Percentiles rank a stretch among this genome's conserved stretches.
Conservation (phyloP, 1,140 invertebrate species). For the Pseudoatta argentina region DNA sequence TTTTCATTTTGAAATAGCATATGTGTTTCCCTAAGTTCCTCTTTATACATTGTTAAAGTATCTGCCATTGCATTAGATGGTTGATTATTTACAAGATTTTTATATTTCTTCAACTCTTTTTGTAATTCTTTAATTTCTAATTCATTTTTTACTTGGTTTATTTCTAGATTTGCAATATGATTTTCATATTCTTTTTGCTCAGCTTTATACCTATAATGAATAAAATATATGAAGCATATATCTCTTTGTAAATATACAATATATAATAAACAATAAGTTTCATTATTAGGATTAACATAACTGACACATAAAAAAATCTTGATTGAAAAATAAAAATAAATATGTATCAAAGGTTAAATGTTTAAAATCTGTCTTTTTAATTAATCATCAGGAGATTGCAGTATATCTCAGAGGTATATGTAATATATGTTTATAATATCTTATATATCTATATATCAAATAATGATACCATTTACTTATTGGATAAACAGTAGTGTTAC, state of each 20-base stretch:
- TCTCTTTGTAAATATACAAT: not conserved
- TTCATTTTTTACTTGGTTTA: conserved; percentile 10
- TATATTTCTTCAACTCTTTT: conserved; percentile 13
- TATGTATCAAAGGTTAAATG: conserved; percentile 4
- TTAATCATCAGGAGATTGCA: too few species aligned
- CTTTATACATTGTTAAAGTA: conserved; percentile 20
- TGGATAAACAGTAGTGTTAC: too few species aligned
- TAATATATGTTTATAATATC: too few species aligned
- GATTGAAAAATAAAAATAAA: not conserved
- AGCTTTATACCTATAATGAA: conserved; percentile 56
- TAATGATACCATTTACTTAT: too few species aligned
- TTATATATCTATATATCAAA: too few species aligned
- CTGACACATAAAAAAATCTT: not conserved
- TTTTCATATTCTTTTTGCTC: conserved; percentile 64
- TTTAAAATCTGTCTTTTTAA: not conserved
- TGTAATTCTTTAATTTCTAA: conserved; percentile 60
- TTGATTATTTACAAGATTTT: conserved; percentile 17
- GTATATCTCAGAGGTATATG: too few species aligned
- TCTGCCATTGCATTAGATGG: conserved; percentile 26
- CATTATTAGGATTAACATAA: not conserved
- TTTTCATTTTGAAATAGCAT: conserved; percentile 53
- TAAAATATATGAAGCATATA: too few species aligned
- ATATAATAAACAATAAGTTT: not conserved
- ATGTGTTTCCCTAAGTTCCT: conserved; percentile 64
- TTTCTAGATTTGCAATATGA: conserved; percentile 59